These are phyloP conservation scores for Esperia sulphurella DNA, from an alignment of 2,888 invertebrate genomes.

Conservation along the genomic window DNA sequence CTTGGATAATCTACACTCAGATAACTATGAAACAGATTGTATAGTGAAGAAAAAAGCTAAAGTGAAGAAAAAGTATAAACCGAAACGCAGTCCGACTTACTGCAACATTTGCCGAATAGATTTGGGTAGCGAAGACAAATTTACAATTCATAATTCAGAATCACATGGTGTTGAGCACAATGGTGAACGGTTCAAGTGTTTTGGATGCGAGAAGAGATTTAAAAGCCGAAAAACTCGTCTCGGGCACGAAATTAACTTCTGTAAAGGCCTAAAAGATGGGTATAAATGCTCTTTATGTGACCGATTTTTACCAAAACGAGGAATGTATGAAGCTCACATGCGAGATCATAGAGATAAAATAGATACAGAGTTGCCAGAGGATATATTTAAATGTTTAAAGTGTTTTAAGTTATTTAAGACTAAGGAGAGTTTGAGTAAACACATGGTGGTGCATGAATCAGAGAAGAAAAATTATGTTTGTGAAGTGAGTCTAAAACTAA, in stretches of 20 bases:
- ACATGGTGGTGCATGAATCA: constrained; percentile 35
- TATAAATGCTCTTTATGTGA: constrained; percentile 55
- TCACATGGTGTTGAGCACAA: constrained; percentile 48
- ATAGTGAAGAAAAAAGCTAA: not conserved
- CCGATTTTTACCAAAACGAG: constrained; percentile 45
- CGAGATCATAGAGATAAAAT: constrained; percentile 46
- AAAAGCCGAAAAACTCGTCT: constrained; percentile 42
- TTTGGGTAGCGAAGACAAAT: constrained; percentile 29
- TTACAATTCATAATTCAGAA: constrained; percentile 42
- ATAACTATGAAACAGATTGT: constrained; percentile 5
- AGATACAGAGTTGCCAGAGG: constrained; percentile 35
- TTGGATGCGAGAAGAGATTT: constrained; percentile 57
- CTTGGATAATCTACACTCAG: constrained; percentile 17
- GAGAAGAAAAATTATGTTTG: constrained; percentile 56
- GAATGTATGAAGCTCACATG: constrained; percentile 51
- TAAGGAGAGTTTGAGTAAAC: constrained; percentile 39
- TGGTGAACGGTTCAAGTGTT: constrained; percentile 47
- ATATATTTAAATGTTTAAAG: constrained; percentile 53
- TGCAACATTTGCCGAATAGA: constrained; percentile 54
- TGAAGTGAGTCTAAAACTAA: constrained; percentile 45
- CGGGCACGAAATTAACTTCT: constrained; percentile 52
- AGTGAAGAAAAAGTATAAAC: constrained; percentile 28
- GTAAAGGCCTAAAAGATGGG: constrained; percentile 56
- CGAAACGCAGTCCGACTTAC: constrained; percentile 38
- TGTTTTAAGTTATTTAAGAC: constrained; percentile 47